Evolutionary conservation across 2,888 invertebrate species (phyloP).

Genomic region (Noctua janthina): DNA sequence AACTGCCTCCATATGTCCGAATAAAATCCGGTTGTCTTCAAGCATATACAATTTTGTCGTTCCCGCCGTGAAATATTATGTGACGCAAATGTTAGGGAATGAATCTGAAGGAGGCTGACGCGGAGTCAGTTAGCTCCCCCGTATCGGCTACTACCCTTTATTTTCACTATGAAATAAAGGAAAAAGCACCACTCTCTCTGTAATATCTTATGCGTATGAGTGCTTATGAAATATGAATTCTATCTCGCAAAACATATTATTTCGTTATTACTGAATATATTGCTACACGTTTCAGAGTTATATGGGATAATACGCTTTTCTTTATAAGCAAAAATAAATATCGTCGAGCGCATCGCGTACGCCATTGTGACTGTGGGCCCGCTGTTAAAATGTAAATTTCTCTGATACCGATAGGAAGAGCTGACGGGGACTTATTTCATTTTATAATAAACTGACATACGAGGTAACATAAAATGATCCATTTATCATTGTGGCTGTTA

Average conservation of each 20-base stretch:
- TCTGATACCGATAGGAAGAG: conserved; percentile 64
- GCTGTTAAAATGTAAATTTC: conserved; percentile 67
- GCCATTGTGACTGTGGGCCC: conserved; percentile 65
- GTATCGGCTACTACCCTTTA: conserved; percentile 82
- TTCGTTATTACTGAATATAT: conserved; percentile 88
- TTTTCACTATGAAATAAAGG: conserved; percentile 87
- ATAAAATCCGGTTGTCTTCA: conserved; percentile 82
- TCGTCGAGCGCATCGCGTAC: conserved; percentile 69
- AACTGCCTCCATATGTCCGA: conserved; percentile 80
- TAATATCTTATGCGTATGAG: conserved; percentile 87
- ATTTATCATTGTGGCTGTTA: conserved; percentile 37
- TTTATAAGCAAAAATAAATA: conserved; percentile 80
- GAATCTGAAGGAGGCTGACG: conserved; percentile 81
- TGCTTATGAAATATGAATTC: conserved; percentile 90
- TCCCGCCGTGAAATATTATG: conserved; percentile 82
- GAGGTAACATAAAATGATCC: conserved; percentile 50
- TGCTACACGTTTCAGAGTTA: conserved; percentile 83
- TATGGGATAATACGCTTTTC: conserved; percentile 77
- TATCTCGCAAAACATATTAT: conserved; percentile 88
- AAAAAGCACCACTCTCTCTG: conserved; percentile 82
- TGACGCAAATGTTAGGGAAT: conserved; percentile 83
- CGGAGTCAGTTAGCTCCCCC: conserved; percentile 80
- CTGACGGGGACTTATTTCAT: conserved; percentile 59
- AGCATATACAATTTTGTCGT: conserved; percentile 85
- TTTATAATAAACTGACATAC: conserved; percentile 56